Conservation (phyloP, 2,888 invertebrate genomes). For the Stomorhina lunata region DNA sequence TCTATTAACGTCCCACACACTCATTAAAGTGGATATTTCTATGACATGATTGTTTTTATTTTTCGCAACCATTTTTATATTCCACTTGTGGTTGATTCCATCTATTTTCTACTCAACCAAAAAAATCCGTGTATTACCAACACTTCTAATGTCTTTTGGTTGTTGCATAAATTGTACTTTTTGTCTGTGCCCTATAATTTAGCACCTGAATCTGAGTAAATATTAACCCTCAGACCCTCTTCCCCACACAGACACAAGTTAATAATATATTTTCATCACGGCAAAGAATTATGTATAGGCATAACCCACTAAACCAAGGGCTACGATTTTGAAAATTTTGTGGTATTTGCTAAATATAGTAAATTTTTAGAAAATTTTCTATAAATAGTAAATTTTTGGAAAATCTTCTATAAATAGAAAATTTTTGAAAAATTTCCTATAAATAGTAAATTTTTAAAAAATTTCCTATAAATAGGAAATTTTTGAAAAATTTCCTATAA, state of each 20-base stretch:
- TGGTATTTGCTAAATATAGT: too few relatives aligned
- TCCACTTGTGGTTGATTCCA: background rate
- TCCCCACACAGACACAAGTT: conserved; percentile 4
- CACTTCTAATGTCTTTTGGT: background rate
- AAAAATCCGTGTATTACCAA: conserved; percentile 8
- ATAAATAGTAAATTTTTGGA: too few relatives aligned
- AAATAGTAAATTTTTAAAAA: too few relatives aligned
- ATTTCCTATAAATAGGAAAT: too few relatives aligned
- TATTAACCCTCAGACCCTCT: background rate
- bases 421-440: too few relatives aligned
- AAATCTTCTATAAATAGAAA: too few relatives aligned
- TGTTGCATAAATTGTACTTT: conserved; percentile 40
- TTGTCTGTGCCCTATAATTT: conserved; percentile 2
- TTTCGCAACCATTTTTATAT: background rate
- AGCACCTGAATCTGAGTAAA: background rate
- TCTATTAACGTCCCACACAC: too few relatives aligned
- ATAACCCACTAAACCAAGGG: too few relatives aligned
- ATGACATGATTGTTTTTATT: background rate
- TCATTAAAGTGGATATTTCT: too few relatives aligned
- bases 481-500: too few relatives aligned
- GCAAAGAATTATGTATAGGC: conserved; percentile 31
- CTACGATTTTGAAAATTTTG: too few relatives aligned
- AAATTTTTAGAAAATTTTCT: too few relatives aligned
- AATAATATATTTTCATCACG: conserved; percentile 49
- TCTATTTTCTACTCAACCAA: background rate